phyloP scores from a whole-genome alignment of 2,113 vertebrate genomes.

The Xyrauchen texanus region DNA sequence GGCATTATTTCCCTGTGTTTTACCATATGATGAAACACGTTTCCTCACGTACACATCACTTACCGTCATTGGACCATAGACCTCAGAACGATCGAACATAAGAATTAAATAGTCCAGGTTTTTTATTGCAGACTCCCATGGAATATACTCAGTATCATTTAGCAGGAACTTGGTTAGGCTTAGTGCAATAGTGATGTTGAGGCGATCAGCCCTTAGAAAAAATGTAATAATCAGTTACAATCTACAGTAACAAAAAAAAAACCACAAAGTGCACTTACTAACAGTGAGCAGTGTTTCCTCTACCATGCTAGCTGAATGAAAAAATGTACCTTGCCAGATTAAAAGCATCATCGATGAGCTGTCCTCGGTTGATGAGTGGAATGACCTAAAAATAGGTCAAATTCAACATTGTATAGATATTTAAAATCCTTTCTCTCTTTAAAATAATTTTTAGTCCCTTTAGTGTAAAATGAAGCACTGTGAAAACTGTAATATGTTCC shows the following conservation, averaged over 20 bases:
- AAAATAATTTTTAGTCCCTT: neutral
- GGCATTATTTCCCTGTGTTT: no score
- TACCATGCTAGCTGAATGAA: neutral
- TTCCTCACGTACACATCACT: slow-evolving; percentile 25
- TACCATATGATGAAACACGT: neutral
- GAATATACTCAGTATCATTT: slow-evolving; percentile 73
- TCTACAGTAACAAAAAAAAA: neutral
- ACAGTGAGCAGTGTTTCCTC: neutral
- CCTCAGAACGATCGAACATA: slow-evolving; percentile 91
- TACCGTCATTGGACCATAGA: slow-evolving; percentile 86
- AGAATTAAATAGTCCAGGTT: slow-evolving; percentile 81
- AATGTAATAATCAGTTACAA: neutral
- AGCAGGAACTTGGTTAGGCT: slow-evolving; percentile 79
- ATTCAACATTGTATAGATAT: neutral
- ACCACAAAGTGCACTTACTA: neutral
- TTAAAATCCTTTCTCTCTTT: neutral
- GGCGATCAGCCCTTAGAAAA: slow-evolving; percentile 71
- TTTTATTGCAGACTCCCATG: slow-evolving; percentile 80
- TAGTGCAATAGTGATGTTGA: slow-evolving; percentile 78
- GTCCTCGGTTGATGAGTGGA: slow-evolving; percentile 85
- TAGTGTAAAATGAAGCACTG: neutral
- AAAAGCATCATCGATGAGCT: slow-evolving; percentile 88
- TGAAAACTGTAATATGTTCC: no score
- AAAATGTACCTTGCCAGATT: slow-evolving; percentile 79
- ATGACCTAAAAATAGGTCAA: slow-evolving; percentile 70